Base-by-base conservation (phyloP, 2,113 vertebrate species). In the Scopus umbretta region DNA sequence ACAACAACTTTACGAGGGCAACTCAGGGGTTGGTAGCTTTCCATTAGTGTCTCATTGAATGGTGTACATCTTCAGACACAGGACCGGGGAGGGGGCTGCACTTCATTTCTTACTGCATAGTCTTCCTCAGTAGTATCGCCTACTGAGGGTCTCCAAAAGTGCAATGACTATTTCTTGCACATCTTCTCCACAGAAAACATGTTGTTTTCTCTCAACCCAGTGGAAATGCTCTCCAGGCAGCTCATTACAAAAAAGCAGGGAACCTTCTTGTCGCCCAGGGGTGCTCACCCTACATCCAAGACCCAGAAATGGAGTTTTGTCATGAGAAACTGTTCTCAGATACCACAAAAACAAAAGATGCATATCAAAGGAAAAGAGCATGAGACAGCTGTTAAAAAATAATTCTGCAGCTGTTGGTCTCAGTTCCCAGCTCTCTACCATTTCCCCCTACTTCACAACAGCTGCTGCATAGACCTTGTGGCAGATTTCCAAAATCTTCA, bases 391-490 rank as follows among this genome's bases (percentile, higher is more conserved):
- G 74, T 82, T 82, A 90, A 88, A 89, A 88, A 88, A 84, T 29
- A 88, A 71, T 87, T 84, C 43, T 81, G 88, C 88, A 96, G 94
- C 95, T 94, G 91, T 71, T 89, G 83, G 61, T 84, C 72, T 87
- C 70, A 32, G 53, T 78, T 95, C 71, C 68, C 91, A 84, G 68
- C 43, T 81, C 62, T 85, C 49, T 52, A 36, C 32, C 43, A 65
- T 63, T 55, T 73, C 23, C 9, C 59, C 4, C 50, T 70, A 25
- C 55, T 55, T 90, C 79, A 73, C 42, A 93, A 56, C 88, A 96
- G 83, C 92, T 96, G 96, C 76, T 94, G 76, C 15, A 6, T 32
- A 72, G n/a, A 36, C 66, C 62, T 94, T 59, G 62, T 89, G 91
- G 88, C 86, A 40, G 17, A 78, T 53, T 94, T 94, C 88, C 70